Base-by-base conservation (phyloP, 2,888 invertebrate species). In the Willowsia nigromaculata region DNA sequence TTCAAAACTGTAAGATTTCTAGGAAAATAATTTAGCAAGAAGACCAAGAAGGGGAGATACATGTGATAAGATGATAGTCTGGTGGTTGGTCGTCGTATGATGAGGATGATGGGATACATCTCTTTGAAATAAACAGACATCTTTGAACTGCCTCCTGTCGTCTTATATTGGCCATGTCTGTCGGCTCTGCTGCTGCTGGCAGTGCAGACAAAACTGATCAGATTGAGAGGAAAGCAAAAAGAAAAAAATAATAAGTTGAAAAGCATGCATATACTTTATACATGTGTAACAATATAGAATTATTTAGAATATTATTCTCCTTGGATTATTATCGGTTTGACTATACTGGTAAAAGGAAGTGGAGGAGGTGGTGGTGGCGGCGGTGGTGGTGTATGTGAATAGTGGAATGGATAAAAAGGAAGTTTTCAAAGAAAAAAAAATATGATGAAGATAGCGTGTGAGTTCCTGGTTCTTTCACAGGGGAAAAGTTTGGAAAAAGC, bases 181-280 rank as follows among this genome's bases (percentile, higher is more conserved):
- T 53, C 59, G 30, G 37, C 74, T 59, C 53, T 74, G 33, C 74
- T 85, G 71, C 53, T 74, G 33, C 74, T 85, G 71, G 40, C 74
- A 74, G 40, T n/a, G n/a, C 56, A 56, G 59, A 85, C 56, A 85
- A 74, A 74, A 71, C 74, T 74, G 84, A 85, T 84, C 83, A 68
- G 83, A 33, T 85, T 71, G 53, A 33, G 25, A 68, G 68, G 68
- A 37, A 68, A 68, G 37, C 33, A 30, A 18, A 30, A 62, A 2
- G 27, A 11, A 59, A 59, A 59, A 22, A 68, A 68, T 30, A 37
- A 37, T 37, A 37, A 18, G 68, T 6, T 68, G 43, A 71, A 43
- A 71, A 43, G 25, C 27, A 25, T 71, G 71, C 40, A 27, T 4
- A 43, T 43, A 43, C 43, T 43, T 13, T 43, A 27, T 59, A 59